These are phyloP conservation scores for Circaetus gallicus DNA, from an alignment of 2,113 vertebrate species.

Conservation along the genomic window DNA sequence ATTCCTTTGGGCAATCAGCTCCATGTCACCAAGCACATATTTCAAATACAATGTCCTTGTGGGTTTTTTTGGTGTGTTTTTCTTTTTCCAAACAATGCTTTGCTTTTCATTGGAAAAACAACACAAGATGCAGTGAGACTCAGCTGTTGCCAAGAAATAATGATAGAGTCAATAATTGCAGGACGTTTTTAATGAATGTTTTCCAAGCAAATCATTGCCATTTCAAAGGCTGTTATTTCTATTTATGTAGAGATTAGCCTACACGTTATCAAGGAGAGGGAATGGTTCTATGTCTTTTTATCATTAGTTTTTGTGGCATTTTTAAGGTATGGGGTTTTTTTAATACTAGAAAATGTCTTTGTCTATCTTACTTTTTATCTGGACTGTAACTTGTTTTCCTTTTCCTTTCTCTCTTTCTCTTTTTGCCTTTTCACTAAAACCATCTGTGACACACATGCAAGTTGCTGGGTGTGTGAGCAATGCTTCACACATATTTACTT, in stretches of 20 bases:
- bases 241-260: conserved; percentile 29
- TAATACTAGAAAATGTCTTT: background rate
- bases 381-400: background rate
- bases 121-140: background rate
- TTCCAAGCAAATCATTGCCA: conserved; percentile 67
- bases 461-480: conserved; percentile 3
- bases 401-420: background rate
- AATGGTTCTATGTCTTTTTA: background rate
- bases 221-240: conserved; percentile 63
- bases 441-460: background rate
- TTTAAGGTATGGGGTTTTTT: background rate
- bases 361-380: background rate
- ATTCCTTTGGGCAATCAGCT: conserved; percentile 21
- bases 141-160: conserved; percentile 62
- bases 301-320: background rate
- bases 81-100: background rate
- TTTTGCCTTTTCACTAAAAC: conserved; percentile 17
- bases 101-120: conserved; percentile 9
- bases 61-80: background rate
- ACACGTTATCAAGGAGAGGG: background rate
- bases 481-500: conserved; percentile 8
- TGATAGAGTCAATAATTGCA: conserved; percentile 60
- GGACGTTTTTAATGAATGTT: conserved; percentile 66
- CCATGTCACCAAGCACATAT: conserved; percentile 7
- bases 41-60: background rate